Base-by-base conservation (phyloP, 2,888 invertebrate genomes). In the Protodeltote pygarga region DNA sequence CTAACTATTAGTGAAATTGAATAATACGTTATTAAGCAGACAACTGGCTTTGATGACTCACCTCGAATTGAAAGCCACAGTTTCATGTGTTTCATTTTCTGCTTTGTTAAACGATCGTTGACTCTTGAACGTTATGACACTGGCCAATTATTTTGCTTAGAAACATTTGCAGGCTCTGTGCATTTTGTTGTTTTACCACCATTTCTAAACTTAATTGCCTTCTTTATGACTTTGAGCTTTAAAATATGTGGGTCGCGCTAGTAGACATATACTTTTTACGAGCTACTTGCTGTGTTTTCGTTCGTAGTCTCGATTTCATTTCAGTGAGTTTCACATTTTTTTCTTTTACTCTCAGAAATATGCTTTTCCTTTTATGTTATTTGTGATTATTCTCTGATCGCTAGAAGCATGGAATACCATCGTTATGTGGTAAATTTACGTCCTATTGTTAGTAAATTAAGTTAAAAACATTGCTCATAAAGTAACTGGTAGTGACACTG, bases 1-100 rank as follows among this genome's bases (percentile, higher is more conserved):
- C 54, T 64, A 68, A 74, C 46, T 77, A 77, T 79, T 73, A 69
- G 71, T 70, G 72, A 78, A 79, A 80, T 77, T 78, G 70, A 69
- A 72, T 74, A 70, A 73, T 74, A 74, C 46, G 49, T 61, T 34
- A 61, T 66, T 64, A 66, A 64, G 45, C 50, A 63, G 59, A 59
- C 65, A 60, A 61, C 49, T 45, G 40, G 24, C 28, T 57, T 52
- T 57, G 57, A 72, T 73, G 77, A 77, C 52, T 79, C 69, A 72
- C 64, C 49, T 63, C 35, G 51, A 60, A 68, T 65, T 69, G 47
- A 54, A 73, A 73, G 72, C 65, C 65, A 47, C 65, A 68, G 63
- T 66, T 69, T 67, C 66, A 67, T 52, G 29, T 44, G 49, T 48
- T 51, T 62, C 65, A 65, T 76, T 78, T 76, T 77, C 73, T 66